Percentiles rank a stretch among this genome's conserved stretches.
These are phyloP conservation scores for Cinara cedri DNA, from an alignment of 2,888 invertebrate genomes.

Conservation along the genomic window DNA sequence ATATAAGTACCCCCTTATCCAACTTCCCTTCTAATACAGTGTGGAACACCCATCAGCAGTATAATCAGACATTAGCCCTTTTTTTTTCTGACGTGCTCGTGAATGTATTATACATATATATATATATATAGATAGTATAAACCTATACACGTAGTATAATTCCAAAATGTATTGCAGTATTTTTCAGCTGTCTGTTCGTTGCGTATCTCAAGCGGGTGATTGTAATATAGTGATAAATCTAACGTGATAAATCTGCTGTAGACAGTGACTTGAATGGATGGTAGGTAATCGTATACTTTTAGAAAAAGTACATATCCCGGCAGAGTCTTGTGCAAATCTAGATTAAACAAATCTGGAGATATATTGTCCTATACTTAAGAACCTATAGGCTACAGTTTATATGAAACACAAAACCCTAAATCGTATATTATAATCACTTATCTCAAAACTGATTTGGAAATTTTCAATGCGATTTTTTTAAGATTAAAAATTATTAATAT, in stretches of 20 bases:
- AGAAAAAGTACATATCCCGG: background rate
- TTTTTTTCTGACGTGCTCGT: background rate
- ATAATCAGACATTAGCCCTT: too few species aligned
- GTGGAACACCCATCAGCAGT: too few species aligned
- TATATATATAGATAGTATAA: too few species aligned
- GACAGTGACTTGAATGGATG: background rate
- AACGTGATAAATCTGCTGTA: conserved; percentile 5
- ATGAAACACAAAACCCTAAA: background rate
- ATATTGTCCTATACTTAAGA: too few species aligned
- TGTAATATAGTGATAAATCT: too few species aligned
- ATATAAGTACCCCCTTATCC: too few species aligned
- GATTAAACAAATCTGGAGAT: background rate
- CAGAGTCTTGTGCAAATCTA: too few species aligned
- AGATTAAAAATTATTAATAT: too few species aligned
- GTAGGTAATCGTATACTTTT: background rate
- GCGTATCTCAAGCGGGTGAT: background rate
- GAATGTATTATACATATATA: conserved; percentile 2
- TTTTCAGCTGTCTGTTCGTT: background rate
- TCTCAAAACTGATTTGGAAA: too few species aligned
- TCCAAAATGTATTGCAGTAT: background rate
- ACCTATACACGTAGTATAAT: background rate
- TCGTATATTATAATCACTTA: too few species aligned
- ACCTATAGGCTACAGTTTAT: background rate
- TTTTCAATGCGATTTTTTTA: too few species aligned
- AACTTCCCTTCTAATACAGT: too few species aligned